A percentile compares a stretch with the other conserved stretches of the same genome.
phyloP scores from a whole-genome alignment of 2,797 vertebrate genomes.

The Carduelis carduelis region DNA sequence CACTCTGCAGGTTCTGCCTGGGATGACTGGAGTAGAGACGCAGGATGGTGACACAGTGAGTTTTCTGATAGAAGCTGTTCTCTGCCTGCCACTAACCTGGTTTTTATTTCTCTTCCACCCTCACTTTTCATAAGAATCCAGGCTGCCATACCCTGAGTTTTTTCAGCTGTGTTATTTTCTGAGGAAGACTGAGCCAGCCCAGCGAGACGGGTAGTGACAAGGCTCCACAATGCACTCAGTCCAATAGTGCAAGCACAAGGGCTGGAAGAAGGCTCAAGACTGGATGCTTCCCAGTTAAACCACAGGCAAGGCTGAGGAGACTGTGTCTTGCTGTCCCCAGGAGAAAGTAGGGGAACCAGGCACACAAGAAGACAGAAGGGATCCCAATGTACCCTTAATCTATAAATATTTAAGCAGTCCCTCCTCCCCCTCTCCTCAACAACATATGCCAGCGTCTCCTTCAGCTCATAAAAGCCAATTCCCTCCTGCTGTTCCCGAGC shows the following conservation, averaged over 20 bases:
- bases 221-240: not conserved
- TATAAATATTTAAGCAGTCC: constrained; percentile 70
- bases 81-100: not conserved
- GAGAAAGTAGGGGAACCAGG: not conserved
- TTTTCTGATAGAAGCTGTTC: not conserved
- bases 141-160: not conserved
- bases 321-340: not conserved
- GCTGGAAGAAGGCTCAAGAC: not conserved
- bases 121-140: not conserved
- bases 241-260: not conserved
- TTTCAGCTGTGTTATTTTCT: not conserved
- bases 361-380: constrained; percentile 31
- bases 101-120: not conserved
- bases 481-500: constrained; percentile 60
- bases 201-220: fast-evolving
- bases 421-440: constrained; percentile 26
- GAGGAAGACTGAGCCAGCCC: not conserved
- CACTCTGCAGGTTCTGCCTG: not conserved
- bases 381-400: constrained; percentile 25
- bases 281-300: not conserved
- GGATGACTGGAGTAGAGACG: fast-evolving
- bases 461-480: constrained; percentile 65
- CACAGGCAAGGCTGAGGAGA: not conserved
- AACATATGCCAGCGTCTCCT: constrained; percentile 66
- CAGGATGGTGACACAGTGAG: fast-evolving